Evolutionary conservation across 2,797 vertebrate genomes (phyloP), one percentile per base, ranked within the genome.

Genomic region (Tenualosa thibaudeaui): DNA sequence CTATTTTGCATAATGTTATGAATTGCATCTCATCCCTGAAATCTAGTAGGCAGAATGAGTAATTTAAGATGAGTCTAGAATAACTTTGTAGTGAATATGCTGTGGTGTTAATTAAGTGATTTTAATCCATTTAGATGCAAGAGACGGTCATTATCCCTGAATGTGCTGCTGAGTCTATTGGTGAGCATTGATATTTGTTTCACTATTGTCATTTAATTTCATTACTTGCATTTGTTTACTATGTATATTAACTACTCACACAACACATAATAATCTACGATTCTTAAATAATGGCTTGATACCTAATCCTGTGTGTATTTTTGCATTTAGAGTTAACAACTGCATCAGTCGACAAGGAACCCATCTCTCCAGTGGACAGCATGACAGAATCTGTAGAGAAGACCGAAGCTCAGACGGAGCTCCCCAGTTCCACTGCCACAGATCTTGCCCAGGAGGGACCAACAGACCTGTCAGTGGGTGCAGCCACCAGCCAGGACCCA

Each of bases 381-480:
- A 7, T n/a, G 58, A 2, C 22, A 1, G n/a, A n/a, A n/a, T 60
- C 51, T 13, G 15, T 12, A 54, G 58, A 60, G 58, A 56, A 17
- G 12, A 56, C 15, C 3, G 13, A 4, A 19, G 1, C 50, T 84
- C 82, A 54, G 71, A 24, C 58, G 51, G 58, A 26, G 24, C 12
- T 71, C 43, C 58, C n/a, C 56, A 13, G 9, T 58, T 82, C 81
- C 24, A 1, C 68, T 40, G 37, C 17, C 5, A 87, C 86, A 50
- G 84, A 83, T 58, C 82, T 31, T 26, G n/a, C 75, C 56, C 58
- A 75, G 83, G 71, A 31, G 87, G n/a, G 46, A 89, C 13, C 53
- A 0, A 71, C 60, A 5, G 83, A 22, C 13, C 51, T 83, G 15
- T 22, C 51, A 15, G 51, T 4, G 46, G 46, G 1, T 46, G 4